phyloP scores from a whole-genome alignment of 2,888 invertebrate genomes.

The Pristionchus fissidentatus region DNA sequence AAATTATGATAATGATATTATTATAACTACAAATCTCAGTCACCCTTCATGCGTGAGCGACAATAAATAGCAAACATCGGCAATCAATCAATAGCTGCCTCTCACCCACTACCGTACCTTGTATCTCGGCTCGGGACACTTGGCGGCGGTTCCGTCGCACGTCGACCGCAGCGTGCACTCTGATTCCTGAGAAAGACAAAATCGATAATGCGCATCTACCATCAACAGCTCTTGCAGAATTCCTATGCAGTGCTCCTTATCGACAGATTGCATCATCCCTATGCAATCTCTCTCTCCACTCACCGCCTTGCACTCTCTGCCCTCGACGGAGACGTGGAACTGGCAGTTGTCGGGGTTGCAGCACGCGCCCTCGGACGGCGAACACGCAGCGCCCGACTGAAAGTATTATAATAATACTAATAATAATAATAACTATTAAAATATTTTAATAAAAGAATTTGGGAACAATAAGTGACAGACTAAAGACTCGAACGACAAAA shows the following conservation, averaged over 20 bases:
- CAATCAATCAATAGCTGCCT: neutral
- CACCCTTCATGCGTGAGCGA: too few relatives aligned
- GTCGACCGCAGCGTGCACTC: slow-evolving; percentile 71
- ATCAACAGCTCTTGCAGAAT: neutral
- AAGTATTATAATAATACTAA: neutral
- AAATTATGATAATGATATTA: neutral
- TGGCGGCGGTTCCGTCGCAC: slow-evolving; percentile 80
- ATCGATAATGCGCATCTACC: neutral
- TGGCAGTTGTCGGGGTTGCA: slow-evolving; percentile 89
- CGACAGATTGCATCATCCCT: neutral
- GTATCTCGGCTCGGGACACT: slow-evolving; percentile 88
- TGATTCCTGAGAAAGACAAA: slow-evolving; percentile 71
- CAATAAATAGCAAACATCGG: too few relatives aligned
- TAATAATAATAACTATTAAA: neutral
- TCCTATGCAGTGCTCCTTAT: neutral
- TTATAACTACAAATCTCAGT: too few relatives aligned
- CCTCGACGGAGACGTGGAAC: slow-evolving; percentile 74
- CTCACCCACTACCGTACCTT: slow-evolving; percentile 78
- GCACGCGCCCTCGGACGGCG: slow-evolving; percentile 96
- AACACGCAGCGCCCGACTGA: slow-evolving; percentile 64
- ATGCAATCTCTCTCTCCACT: neutral
- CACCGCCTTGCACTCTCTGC: slow-evolving; percentile 77
- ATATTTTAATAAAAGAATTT: neutral
- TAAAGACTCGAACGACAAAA: neutral
- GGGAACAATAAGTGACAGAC: neutral